Conservation (phyloP, 2,888 invertebrate genomes). For the Scaptomyza polygonia region DNA sequence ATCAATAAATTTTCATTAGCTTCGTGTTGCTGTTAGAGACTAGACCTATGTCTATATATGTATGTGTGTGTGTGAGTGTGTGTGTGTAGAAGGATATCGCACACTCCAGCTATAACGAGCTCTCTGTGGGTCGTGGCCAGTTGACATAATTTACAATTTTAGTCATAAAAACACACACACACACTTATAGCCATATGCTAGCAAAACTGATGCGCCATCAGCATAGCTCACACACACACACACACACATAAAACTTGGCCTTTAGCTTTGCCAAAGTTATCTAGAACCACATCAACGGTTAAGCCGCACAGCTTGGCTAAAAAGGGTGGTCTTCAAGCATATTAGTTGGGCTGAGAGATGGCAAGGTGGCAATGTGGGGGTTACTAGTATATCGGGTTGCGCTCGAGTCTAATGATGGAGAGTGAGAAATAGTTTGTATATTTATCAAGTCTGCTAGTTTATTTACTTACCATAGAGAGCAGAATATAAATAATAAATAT, state of each 20-base stretch:
- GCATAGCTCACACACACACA: constrained; percentile 37
- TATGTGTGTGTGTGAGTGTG: constrained; percentile 5
- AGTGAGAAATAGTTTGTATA: constrained; percentile 41
- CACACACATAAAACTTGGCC: constrained; percentile 61
- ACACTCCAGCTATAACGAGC: constrained; percentile 71
- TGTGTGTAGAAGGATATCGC: constrained; percentile 28
- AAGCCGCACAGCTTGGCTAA: constrained; percentile 48
- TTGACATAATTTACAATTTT: constrained; percentile 80
- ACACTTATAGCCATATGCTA: constrained; percentile 23
- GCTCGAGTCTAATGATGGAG: constrained; percentile 9
- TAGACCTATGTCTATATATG: constrained; percentile 23
- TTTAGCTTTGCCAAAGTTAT: constrained; percentile 69
- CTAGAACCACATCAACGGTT: constrained; percentile 71
- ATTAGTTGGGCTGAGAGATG: neutral
- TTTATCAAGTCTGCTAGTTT: constrained; percentile 36
- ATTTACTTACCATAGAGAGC: constrained; percentile 6
- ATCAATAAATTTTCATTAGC: constrained; percentile 83
- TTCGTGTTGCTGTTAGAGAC: constrained; percentile 68
- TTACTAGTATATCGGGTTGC: constrained; percentile 4
- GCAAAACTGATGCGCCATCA: constrained; percentile 52
- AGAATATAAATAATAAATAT: constrained; percentile 12
- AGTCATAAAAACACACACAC: constrained; percentile 69
- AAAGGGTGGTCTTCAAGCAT: constrained; percentile 1
- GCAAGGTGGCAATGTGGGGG: neutral
- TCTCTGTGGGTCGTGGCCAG: constrained; percentile 76